Base-by-base conservation (phyloP, 2,888 invertebrate species). In the Drosophila stalkeri region DNA sequence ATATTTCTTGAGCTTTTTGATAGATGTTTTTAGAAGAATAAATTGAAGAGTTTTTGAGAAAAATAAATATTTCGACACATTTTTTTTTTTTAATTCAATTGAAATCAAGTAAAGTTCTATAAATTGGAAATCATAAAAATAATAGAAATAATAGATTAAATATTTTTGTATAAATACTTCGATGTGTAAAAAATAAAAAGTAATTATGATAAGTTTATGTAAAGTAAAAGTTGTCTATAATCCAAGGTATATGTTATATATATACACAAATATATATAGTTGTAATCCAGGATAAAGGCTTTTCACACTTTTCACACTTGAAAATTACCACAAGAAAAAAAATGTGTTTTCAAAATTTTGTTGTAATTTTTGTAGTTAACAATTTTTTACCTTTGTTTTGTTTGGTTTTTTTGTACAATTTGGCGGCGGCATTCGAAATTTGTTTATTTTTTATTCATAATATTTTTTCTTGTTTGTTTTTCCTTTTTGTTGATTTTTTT, bases 381-480 rank as follows among this genome's bases (percentile, higher is more conserved):
- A 43, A 20, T 49, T 61, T 51, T 39, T 76, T 78, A 75, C 75
- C 75, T 76, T 78, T 61, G 35, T 67, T 81, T 67, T 70, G 70
- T 55, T 75, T 77, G 80, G 65, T 60, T 62, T 69, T 57, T 59
- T 72, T 64, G 47, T 51, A 81, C 60, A 87, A 73, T 86, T 83
- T 79, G 77, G 89, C 84, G 84, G 70, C 84, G 84, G 89, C 84
- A 84, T 84, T 88, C 77, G 83, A 72, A 86, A 37, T 65, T 64
- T 59, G 67, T 52, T 35, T 68, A 41, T 64, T 49, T 51, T 16
- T n/a, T 14, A 51, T 51, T 33, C 51, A 51, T 51, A 14, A 20
- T 18, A 11, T 51, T 12, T n/a, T 47, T 51, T 1, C 9, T 47
- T 33, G 23, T 39, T 23, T 20, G 51, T 55, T 51, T 43, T 46